Conservation (phyloP, 1,140 invertebrate species). For the Eumaeus atala region DNA sequence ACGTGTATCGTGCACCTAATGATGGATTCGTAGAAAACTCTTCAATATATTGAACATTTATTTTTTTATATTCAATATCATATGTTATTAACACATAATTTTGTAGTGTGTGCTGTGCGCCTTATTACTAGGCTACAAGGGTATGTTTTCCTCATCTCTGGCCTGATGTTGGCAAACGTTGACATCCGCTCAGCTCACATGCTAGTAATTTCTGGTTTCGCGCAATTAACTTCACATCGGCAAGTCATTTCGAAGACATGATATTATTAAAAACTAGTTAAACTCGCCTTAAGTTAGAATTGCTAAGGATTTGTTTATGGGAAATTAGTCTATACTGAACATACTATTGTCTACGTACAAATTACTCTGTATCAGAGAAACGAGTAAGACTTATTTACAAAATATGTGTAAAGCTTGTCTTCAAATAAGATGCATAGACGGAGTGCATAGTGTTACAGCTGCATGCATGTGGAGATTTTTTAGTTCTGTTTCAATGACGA, state of each 20-base stretch:
- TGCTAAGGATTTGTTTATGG: too few relatives aligned
- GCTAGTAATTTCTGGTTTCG: constrained; percentile 21
- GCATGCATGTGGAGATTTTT: too few relatives aligned
- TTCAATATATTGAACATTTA: constrained; percentile 29
- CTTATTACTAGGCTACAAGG: constrained; percentile 17
- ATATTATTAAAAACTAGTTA: not conserved
- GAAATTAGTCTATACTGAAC: too few relatives aligned
- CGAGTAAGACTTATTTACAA: too few relatives aligned
- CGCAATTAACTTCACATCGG: constrained; percentile 16
- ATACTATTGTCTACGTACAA: too few relatives aligned
- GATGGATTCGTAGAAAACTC: constrained; percentile 6
- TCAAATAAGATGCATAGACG: too few relatives aligned
- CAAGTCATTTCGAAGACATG: constrained; percentile 13
- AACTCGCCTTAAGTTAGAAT: too few relatives aligned
- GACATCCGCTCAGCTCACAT: constrained; percentile 22
- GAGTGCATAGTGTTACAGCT: too few relatives aligned
- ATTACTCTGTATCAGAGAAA: too few relatives aligned
- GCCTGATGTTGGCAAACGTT: constrained; percentile 20
- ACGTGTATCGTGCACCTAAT: constrained; percentile 12
- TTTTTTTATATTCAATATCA: constrained; percentile 29
- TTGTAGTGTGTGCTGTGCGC: not conserved
- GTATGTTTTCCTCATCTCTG: constrained; percentile 12
- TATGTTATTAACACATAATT: constrained; percentile 17
- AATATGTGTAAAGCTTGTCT: too few relatives aligned
- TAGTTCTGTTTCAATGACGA: too few relatives aligned